Percentiles rank a stretch among this genome's conserved stretches.
Evolutionary conservation across 2,888 invertebrate genomes (phyloP).

Genomic region (Chalcosyrphus nemorum): DNA sequence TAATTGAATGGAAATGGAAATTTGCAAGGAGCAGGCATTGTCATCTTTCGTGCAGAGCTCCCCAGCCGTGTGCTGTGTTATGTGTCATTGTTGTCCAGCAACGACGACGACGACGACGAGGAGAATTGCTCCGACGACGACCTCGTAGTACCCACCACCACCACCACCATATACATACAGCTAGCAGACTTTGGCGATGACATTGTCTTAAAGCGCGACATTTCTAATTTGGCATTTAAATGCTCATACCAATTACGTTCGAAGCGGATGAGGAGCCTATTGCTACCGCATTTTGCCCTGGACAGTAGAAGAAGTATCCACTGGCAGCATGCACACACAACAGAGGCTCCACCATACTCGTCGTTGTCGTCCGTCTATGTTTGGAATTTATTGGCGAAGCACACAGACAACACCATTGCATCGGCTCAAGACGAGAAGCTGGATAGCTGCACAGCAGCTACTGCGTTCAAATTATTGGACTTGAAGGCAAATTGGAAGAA

Average conservation of each 20-base stretch:
- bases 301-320: too few relatives aligned
- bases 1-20: conserved; percentile 75
- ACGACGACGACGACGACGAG: conserved; percentile 3
- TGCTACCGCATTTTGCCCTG: conserved; percentile 53
- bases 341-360: conserved; percentile 1
- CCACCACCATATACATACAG: conserved; percentile 1
- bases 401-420: conserved; percentile 39
- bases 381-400: conserved; percentile 68
- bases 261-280: conserved; percentile 66
- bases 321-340: neutral
- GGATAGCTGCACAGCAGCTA: conserved; percentile 21
- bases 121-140: neutral
- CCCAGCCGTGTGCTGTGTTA: conserved; percentile 42
- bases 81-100: conserved; percentile 72
- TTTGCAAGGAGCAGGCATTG: conserved; percentile 69
- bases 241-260: conserved; percentile 75
- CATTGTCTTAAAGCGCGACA: conserved; percentile 76
- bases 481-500: conserved; percentile 72
- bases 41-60: conserved; percentile 56
- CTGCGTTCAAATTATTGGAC: conserved; percentile 66
- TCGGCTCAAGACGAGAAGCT: conserved; percentile 46
- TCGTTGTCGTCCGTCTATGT: conserved; percentile 47
- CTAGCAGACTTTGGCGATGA: conserved; percentile 74
- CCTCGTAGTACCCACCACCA: neutral
- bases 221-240: conserved; percentile 76